Conservation (phyloP, 2,888 invertebrate species). For the Emmelina monodactyla region DNA sequence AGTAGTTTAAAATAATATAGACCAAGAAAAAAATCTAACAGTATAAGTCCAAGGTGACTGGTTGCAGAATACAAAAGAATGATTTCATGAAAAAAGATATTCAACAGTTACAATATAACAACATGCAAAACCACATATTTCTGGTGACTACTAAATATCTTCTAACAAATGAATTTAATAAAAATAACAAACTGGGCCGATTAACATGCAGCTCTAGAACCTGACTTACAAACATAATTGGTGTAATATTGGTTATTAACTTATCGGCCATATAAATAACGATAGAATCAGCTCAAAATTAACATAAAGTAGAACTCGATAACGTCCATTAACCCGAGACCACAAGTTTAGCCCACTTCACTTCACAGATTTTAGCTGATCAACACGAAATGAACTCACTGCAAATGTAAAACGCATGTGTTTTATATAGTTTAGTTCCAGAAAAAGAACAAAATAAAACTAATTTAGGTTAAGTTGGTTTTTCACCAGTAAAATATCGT, state of each 20-base stretch:
- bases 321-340: slow-evolving; percentile 62
- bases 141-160: slow-evolving; percentile 32
- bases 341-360: slow-evolving; percentile 53
- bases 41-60: too few species aligned
- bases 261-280: slow-evolving; percentile 40
- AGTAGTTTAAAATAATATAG: too few species aligned
- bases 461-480: too few species aligned
- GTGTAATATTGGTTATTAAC: slow-evolving; percentile 54
- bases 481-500: too few species aligned
- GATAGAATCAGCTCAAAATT: slow-evolving; percentile 47
- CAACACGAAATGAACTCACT: too few species aligned
- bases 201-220: slow-evolving; percentile 35
- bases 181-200: slow-evolving; percentile 38
- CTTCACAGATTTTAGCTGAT: slow-evolving; percentile 44
- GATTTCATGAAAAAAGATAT: too few species aligned
- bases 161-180: slow-evolving; percentile 25
- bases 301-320: slow-evolving; percentile 51
- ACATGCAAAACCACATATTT: slow-evolving; percentile 26
- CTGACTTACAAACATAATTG: slow-evolving; percentile 37
- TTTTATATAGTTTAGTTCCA: too few species aligned
- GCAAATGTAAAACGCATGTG: too few species aligned
- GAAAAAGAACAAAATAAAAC: too few species aligned
- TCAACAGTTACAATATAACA: slow-evolving; percentile 14
- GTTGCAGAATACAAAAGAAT: too few species aligned
- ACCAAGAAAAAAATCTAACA: too few species aligned